Base-by-base conservation (phyloP, 1,140 invertebrate genomes). In the Drosophila auraria region DNA sequence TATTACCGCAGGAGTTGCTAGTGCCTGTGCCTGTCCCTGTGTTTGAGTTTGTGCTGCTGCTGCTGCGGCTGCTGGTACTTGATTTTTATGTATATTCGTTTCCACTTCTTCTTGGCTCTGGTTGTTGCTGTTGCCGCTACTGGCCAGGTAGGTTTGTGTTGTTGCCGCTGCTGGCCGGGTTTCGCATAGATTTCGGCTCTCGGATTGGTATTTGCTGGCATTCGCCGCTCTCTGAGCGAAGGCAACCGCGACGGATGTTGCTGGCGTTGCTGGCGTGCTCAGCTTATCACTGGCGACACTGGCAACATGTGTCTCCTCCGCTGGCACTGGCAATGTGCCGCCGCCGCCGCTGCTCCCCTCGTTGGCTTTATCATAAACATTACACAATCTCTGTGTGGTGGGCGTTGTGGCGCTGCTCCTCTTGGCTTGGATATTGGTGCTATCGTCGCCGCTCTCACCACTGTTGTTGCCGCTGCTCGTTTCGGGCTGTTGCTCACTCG, bases 11-110 rank as follows among this genome's bases (percentile, higher is more conserved):
- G 86, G 86, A 89, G 72, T 75, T 49, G 53, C 45, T 68, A 40
- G 65, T 69, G 80, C 50, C 45, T 65, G 80, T 58, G 12, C 27
- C 42, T 69, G 64, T 23, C 14, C 9, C 9, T 72, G 69, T 66
- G 74, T 70, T 27, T 51, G 68, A 54, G 68, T 47, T 70, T 70
- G 65, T 36, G 63, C 49, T 71, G 66, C 25, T 66, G 73, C 25
- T 69, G 78, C 23, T 68, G 20, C 20, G 20, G 81, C 56, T 65
- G 75, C 51, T 87, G 78, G 84, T 89, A 89, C 84, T 89, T 89
- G 86, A 89, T 89, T 89, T 90, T 90, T 89, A 90, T 89, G 84
- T 90, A 89, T 89, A 89, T 89, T 89, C 74, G 86, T 81, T 89
- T 82, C 86, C 83, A 78, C 82, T 89, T 90, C 87, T 83, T 76